Base-by-base conservation (phyloP, 2,797 vertebrate genomes). In the Poeciliopsis infans region DNA sequence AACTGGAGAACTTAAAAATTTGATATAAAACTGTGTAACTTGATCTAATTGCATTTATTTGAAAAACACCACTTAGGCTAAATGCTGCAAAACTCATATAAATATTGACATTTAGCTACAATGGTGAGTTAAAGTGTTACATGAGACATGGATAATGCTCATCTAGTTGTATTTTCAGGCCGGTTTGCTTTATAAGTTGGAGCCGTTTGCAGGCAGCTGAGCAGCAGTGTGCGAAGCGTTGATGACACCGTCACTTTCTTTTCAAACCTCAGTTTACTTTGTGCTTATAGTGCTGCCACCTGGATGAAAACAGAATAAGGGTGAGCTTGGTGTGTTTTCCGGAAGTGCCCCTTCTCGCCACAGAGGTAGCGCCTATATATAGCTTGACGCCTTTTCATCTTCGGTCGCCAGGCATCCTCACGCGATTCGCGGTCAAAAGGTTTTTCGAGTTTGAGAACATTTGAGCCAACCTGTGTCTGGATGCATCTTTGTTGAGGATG, bases 331-430 rank as follows among this genome's bases (percentile, higher is more conserved):
- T 82, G 79, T 79, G 80, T 84, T 90, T 90, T 90, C 82, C 89
- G 85, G 90, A 93, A 92, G 88, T 87, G 82, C 74, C 81, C 83
- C 83, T 87, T 79, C 77, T 86, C 55, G 71, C 77, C 68, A 90
- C 70, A 83, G 84, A 92, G 90, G 88, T 93, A 91, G 89, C 69
- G 59, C 85, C 89, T 93, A 91, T 93, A 88, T 92, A 83, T 91
- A 92, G 83, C 84, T 78, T 18, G 86, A 86, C 79, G 82, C 82
- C 86, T 94, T 92, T 92, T 92, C 78, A 87, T 88, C 83, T 91
- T 80, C 69, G 53, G 81, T 87, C 68, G 31, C 75, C 82, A 76
- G 53, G 41, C 79, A 10, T 75, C 47, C 78, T 87, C 80, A 6
- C 77, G 87, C 78, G 4, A 55, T 88, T 85, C 77, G 79, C 78